Base-by-base conservation (phyloP, 2,113 vertebrate genomes). In the Astur gentilis region DNA sequence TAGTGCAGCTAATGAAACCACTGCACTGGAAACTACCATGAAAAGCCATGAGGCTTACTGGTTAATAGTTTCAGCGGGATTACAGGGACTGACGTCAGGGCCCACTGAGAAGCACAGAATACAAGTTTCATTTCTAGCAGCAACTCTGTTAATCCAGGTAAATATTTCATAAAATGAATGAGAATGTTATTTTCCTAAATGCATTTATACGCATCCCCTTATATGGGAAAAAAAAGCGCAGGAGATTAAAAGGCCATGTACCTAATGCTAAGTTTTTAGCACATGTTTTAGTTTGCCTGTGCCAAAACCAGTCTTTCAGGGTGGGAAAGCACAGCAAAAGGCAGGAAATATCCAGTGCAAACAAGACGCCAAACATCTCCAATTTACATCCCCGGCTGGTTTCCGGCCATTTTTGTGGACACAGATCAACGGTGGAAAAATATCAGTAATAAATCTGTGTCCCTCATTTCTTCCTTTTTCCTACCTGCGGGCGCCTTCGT, bases 331-430 rank as follows among this genome's bases (percentile, higher is more conserved):
- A 57, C 57, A 95, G 89, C 61, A 89, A 85, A 92, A 89, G 40
- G 36, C 91, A 97, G 96, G 95, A 97, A 95, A 97, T 38, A 89
- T 54, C 69, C 83, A 76, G 62, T 4, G 55, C 58, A 93, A 92
- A 96, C 86, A 89, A 69, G 57, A 78, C 0, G 1, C 57, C 88
- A 75, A 84, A 71, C 80, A 26, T 38, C 73, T 94, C 93, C n/a
- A 87, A 13, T 84, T 95, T 72, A 92, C 65, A 42, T 95, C 66
- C 61, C 87, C 93, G 96, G 93, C 77, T 95, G 93, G 10, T 87
- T 97, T 97, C 97, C 78, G 52, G 87, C 18, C 38, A 72, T 97
- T 96, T 95, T 79, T 85, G 57, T 47, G 45, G 87, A 61, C 58
- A 25, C 18, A 82, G 55, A 72, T 85, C 65, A 89, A 36, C 40